phyloP scores from a whole-genome alignment of 2,113 vertebrate genomes.

The Raja brachyura region DNA sequence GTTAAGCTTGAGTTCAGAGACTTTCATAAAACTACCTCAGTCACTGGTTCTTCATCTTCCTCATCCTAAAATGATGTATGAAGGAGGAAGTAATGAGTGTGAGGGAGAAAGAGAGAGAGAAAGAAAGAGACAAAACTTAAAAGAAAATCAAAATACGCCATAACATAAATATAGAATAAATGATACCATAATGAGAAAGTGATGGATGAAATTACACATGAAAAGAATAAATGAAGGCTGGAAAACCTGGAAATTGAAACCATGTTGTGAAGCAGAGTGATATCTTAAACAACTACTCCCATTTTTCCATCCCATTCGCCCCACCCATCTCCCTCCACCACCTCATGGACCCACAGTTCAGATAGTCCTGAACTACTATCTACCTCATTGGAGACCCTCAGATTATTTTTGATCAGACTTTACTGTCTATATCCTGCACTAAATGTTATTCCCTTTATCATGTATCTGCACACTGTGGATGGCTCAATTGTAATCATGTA shows the following conservation, averaged over 20 bases:
- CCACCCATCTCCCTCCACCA: no score
- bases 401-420: no score
- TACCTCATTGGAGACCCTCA: no score
- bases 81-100: neutral
- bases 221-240: neutral
- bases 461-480: no score
- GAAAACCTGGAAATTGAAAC: neutral
- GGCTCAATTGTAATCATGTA: no score
- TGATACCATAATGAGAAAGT: no score
- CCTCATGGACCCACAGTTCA: no score
- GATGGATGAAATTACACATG: neutral
- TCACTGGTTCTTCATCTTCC: constrained; percentile 30
- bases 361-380: no score
- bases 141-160: neutral
- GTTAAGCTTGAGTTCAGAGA: neutral
- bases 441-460: no score
- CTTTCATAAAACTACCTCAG: constrained; percentile 27
- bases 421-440: no score
- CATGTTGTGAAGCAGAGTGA: neutral
- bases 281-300: neutral
- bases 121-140: neutral
- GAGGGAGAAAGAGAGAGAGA: neutral
- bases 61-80: neutral
- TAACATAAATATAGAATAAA: neutral
- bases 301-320: neutral